These are phyloP conservation scores for Leucozona laternaria DNA, from an alignment of 2,888 invertebrate species.

Conservation along the genomic window DNA sequence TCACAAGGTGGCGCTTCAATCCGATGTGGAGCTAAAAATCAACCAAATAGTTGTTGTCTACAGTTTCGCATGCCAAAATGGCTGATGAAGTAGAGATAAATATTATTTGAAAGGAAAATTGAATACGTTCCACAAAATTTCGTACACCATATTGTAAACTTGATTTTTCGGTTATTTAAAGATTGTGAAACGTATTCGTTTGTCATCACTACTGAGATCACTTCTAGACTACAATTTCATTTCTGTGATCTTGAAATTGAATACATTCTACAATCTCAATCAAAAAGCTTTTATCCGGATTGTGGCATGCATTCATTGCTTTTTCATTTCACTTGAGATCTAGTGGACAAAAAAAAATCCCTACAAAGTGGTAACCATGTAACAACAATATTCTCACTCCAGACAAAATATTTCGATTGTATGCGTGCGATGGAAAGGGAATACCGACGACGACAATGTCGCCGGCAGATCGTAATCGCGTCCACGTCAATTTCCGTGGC, in stretches of 20 bases:
- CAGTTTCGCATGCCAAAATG: no score
- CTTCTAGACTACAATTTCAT: no score
- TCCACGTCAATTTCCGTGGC: slow-evolving; percentile 75
- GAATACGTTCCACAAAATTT: no score
- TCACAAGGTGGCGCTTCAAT: no score
- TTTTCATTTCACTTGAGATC: background rate
- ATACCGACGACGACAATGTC: slow-evolving; percentile 69
- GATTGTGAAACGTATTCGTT: no score
- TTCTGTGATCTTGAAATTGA: background rate
- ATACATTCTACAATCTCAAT: background rate
- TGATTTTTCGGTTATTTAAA: no score
- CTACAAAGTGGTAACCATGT: slow-evolving; percentile 16
- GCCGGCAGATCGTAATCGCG: slow-evolving; percentile 74
- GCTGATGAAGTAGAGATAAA: no score
- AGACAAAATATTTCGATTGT: slow-evolving; percentile 8
- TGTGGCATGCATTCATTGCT: background rate
- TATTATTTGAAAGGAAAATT: no score
- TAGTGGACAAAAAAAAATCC: background rate
- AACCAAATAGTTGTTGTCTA: no score
- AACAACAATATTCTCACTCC: background rate
- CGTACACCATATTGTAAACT: no score
- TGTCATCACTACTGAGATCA: no score
- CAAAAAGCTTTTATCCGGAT: background rate
- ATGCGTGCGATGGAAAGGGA: background rate
- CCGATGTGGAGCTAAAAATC: no score